Evolutionary conservation across 2,797 vertebrate genomes (phyloP).

Genomic region (Acrossocheilus wenchowensis): DNA sequence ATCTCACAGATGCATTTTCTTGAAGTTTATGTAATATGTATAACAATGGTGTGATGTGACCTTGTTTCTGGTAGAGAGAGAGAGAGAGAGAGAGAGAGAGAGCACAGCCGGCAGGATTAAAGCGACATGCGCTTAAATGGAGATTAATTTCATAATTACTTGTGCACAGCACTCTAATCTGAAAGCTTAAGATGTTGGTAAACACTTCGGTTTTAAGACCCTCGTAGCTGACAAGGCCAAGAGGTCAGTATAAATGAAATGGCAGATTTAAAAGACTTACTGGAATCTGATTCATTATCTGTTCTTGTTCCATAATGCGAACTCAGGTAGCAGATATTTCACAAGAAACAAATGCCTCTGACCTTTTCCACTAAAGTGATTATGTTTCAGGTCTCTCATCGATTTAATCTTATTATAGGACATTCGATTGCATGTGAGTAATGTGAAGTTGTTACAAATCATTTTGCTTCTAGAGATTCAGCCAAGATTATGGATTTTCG

Average conservation of each 20-base stretch:
- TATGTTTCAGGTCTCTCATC: conserved; percentile 30
- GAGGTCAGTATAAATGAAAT: conserved; percentile 26
- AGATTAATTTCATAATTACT: conserved; percentile 53
- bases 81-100: background rate
- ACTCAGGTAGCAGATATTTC: conserved; percentile 1
- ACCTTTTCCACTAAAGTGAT: conserved; percentile 14
- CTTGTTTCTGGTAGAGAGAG: conserved; percentile 36
- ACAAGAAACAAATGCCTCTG: conserved; percentile 20
- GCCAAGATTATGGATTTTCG: background rate
- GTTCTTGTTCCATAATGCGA: conserved; percentile 9
- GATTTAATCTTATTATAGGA: conserved; percentile 31
- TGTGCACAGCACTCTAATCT: conserved; percentile 37
- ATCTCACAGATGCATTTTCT: conserved; percentile 38
- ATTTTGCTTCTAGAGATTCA: conserved; percentile 4
- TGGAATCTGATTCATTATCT: background rate
- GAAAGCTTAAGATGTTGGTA: conserved; percentile 43
- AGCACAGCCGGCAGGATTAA: conserved; percentile 39
- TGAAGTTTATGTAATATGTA: conserved; percentile 29
- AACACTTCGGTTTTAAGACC: conserved; percentile 33
- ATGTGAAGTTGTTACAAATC: conserved; percentile 27
- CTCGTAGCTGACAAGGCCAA: background rate
- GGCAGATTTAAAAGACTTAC: conserved; percentile 12
- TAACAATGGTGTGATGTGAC: conserved; percentile 30
- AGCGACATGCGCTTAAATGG: conserved; percentile 40
- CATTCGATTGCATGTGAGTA: conserved; percentile 18